Evolutionary conservation across 2,113 vertebrate species (phyloP), one percentile per base, ranked within the genome.

Genomic region (Triplophysa dalaica): DNA sequence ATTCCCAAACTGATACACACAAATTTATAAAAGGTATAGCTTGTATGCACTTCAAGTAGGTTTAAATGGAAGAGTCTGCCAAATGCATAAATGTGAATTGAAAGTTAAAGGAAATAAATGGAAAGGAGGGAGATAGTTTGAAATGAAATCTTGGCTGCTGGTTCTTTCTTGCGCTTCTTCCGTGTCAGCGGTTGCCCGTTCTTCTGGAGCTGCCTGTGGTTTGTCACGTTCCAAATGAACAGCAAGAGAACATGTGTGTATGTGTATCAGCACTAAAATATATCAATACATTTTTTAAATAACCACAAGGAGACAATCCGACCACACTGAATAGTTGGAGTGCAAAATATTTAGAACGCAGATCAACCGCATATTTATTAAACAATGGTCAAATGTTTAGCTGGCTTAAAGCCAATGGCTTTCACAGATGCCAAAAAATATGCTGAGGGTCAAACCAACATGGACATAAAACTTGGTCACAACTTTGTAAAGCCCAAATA

Each of bases 131-230:
- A 72, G 3, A 29, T 29, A 29, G 26, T 24, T 61, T 63, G 43
- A 70, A 64, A 83, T 43, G 43, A 83, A 73, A 85, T 82, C 70
- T 2, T 81, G 61, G 66, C 67, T 58, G 11, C 43, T n/a, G 33
- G 16, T 75, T 78, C 70, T 50, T 66, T 52, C 67, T 62, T 26
- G 19, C n/a, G 3, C 62, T 61, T 43, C 60, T 80, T 80, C 80
- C 70, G 80, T 78, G 48, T 82, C 72, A 60, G 38, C 3, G 24
- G 58, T 48, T 41, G 19, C 56, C 65, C 11, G 61, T 48, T 79
- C 41, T 24, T 65, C 29, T 74, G 56, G 29, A 19, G 38, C 56
- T 66, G 45, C 60, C 45, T 81, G 68, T 60, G 62, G 58, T 86
- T 86, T 78, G 74, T 82, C 77, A 82, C 43, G 9, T 78, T 77